These are phyloP conservation scores for Scaptodrosophila lebanonensis DNA, from an alignment of 1,140 invertebrate genomes.

Conservation along the genomic window DNA sequence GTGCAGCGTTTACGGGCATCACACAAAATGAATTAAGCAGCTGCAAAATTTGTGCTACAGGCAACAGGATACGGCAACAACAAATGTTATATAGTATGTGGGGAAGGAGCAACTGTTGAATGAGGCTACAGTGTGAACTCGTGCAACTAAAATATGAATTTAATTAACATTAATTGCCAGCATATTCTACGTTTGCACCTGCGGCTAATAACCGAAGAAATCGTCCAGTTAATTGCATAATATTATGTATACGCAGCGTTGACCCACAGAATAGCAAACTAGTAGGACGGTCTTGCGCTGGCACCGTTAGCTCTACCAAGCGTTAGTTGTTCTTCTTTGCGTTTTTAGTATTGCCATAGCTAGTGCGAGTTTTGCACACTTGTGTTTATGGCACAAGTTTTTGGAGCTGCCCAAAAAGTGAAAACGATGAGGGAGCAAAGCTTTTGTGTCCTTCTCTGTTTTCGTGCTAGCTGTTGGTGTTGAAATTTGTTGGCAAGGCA, in stretches of 20 bases:
- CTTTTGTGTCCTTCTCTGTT: too few species aligned
- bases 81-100: background rate
- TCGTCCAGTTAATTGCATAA: constrained; percentile 62
- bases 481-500: constrained; percentile 15
- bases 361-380: constrained; percentile 36
- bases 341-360: constrained; percentile 18
- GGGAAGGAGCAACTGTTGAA: too few species aligned
- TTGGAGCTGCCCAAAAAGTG: constrained; percentile 20
- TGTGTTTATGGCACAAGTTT: constrained; percentile 64
- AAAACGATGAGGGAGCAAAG: constrained; percentile 25
- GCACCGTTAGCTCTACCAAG: too few species aligned
- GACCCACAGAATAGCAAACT: constrained; percentile 9
- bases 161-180: constrained; percentile 69
- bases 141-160: constrained; percentile 61
- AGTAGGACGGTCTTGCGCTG: too few species aligned
- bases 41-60: background rate
- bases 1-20: constrained; percentile 2
- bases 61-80: constrained; percentile 3
- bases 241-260: constrained; percentile 57
- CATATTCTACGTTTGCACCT: constrained; percentile 61
- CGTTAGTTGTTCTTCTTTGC: constrained; percentile 7
- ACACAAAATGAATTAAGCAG: background rate
- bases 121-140: constrained; percentile 23
- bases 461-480: too few species aligned
- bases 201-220: constrained; percentile 35